Conservation (phyloP, 2,113 vertebrate species). For the Phalacrocorax carbo region DNA sequence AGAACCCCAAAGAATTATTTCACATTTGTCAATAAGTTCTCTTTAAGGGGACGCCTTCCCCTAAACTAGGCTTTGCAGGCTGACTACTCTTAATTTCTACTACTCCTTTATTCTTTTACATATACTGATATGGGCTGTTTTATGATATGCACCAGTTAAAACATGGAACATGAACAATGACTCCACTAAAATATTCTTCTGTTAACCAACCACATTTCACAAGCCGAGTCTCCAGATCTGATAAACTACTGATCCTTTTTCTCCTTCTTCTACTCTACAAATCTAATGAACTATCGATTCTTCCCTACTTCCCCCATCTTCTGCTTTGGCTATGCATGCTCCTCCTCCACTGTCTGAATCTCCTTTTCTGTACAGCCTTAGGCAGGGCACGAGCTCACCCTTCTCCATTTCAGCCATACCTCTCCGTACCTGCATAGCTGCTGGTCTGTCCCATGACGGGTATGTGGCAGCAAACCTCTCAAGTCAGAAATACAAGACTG, state of each 20-base stretch:
- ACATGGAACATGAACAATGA: background rate
- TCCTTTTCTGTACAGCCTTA: background rate
- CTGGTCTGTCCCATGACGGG: fast-evolving
- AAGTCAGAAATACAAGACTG: background rate
- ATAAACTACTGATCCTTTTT: background rate
- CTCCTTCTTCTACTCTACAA: background rate
- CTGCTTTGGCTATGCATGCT: background rate
- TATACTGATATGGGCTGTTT: background rate
- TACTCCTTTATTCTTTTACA: background rate
- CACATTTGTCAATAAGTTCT: background rate
- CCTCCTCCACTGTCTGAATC: background rate
- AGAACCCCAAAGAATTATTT: background rate
- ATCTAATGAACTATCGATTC: slow-evolving; percentile 41
- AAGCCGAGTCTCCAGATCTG: background rate
- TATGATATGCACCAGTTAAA: background rate
- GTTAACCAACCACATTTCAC: background rate
- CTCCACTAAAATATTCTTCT: background rate
- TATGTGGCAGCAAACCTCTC: background rate
- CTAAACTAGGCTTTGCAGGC: background rate
- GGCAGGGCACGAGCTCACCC: background rate
- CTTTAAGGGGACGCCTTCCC: background rate
- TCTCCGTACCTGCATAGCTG: background rate
- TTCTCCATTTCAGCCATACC: background rate
- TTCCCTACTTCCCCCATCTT: background rate
- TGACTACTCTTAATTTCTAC: background rate